These are phyloP conservation scores for Drosophila helvetica DNA, from an alignment of 2,888 invertebrate species.

Conservation along the genomic window DNA sequence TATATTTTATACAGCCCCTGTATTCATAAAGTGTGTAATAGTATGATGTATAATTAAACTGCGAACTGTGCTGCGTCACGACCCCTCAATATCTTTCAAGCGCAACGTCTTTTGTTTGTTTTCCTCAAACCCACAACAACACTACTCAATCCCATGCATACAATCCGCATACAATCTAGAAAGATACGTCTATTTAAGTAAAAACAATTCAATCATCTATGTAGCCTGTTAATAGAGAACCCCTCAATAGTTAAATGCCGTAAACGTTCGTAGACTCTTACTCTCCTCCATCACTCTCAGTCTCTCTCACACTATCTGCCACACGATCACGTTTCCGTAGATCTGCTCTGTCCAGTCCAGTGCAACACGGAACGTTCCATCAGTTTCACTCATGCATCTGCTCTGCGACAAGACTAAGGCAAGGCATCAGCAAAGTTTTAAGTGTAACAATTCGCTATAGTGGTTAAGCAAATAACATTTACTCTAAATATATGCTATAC, in stretches of 20 bases:
- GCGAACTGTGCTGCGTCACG: conserved; percentile 35
- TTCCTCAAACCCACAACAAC: not conserved
- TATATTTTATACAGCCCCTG: conserved; percentile 56
- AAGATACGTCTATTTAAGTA: conserved; percentile 14
- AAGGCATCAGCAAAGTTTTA: conserved; percentile 45
- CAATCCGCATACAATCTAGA: conserved; percentile 20
- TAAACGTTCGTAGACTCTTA: conserved; percentile 13
- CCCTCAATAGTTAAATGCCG: conserved; percentile 34
- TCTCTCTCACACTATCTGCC: not conserved
- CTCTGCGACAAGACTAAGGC: conserved; percentile 39
- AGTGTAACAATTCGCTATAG: conserved; percentile 68
- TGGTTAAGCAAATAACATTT: conserved; percentile 51
- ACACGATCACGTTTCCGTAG: not conserved
- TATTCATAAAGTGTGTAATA: conserved; percentile 45
- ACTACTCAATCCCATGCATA: not conserved
- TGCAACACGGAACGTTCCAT: conserved; percentile 23
- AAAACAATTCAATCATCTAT: conserved; percentile 33
- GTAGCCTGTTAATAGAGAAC: conserved; percentile 27
- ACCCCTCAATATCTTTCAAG: conserved; percentile 4
- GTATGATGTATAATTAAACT: conserved; percentile 40
- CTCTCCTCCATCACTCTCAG: not conserved
- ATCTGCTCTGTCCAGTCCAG: conserved; percentile 20
- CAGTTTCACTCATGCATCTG: conserved; percentile 16
- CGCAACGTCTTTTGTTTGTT: conserved; percentile 2
- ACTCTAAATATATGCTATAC: conserved; percentile 49